These are phyloP conservation scores for Drosophila percnosoma DNA, from an alignment of 2,888 invertebrate species.

Conservation along the genomic window DNA sequence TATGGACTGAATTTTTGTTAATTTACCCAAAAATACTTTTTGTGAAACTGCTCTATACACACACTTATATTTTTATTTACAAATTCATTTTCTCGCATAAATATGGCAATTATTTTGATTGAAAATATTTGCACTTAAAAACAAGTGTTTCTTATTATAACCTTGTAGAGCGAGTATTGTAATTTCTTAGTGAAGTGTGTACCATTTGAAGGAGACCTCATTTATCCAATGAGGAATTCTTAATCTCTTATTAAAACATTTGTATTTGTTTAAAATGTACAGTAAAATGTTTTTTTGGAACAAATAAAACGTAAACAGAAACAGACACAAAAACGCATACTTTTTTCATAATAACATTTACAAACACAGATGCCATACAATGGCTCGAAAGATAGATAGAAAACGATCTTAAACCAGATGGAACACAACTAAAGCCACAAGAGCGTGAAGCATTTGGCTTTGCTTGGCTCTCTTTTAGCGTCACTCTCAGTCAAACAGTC, in stretches of 20 bases:
- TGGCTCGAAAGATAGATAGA: slow-evolving; percentile 50
- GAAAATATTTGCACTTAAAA: background rate
- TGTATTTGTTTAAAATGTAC: background rate
- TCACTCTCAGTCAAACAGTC: slow-evolving; percentile 7
- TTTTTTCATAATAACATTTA: slow-evolving; percentile 18
- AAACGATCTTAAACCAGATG: slow-evolving; percentile 59
- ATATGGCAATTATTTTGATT: background rate
- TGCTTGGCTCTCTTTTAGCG: background rate
- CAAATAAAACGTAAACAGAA: slow-evolving; percentile 23
- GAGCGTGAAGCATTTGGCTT: slow-evolving; percentile 36
- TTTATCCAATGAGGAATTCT: background rate
- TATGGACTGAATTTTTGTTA: background rate
- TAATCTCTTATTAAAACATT: background rate
- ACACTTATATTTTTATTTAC: background rate
- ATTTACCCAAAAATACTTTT: background rate
- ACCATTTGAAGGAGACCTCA: background rate
- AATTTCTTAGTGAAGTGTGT: background rate
- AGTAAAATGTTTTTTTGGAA: background rate
- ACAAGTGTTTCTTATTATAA: background rate
- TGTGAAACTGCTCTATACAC: background rate
- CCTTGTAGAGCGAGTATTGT: background rate
- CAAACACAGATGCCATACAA: slow-evolving; percentile 5
- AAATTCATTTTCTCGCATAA: background rate
- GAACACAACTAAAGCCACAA: slow-evolving; percentile 37
- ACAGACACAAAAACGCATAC: slow-evolving; percentile 1